phyloP scores from a whole-genome alignment of 2,797 vertebrate species.

The Synaphobranchus kaupii region DNA sequence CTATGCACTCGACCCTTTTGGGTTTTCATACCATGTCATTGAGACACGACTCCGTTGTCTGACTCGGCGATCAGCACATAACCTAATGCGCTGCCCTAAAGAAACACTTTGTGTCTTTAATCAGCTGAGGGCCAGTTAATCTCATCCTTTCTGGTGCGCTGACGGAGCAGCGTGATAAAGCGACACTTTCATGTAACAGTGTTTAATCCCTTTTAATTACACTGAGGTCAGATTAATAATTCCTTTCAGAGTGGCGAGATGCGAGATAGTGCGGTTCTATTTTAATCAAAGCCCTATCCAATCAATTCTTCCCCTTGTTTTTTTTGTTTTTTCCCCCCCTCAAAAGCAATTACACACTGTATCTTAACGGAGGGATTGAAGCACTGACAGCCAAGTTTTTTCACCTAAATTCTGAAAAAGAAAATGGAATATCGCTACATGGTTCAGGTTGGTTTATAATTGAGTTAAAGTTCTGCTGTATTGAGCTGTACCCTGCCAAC shows the following conservation, averaged over 20 bases:
- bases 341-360: slow-evolving; percentile 19
- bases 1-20: neutral
- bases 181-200: neutral
- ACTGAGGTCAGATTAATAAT: slow-evolving; percentile 15
- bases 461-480: neutral
- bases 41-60: neutral
- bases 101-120: neutral
- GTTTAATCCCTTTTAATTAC: slow-evolving; percentile 30
- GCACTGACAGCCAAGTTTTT: neutral
- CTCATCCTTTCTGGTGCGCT: neutral
- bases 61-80: neutral
- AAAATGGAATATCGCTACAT: neutral
- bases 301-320: neutral
- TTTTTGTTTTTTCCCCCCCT: no score
- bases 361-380: neutral
- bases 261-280: neutral
- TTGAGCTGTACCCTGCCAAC: neutral
- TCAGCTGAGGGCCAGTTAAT: neutral
- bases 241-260: neutral
- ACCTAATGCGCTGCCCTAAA: neutral
- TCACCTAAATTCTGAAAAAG: neutral
- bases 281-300: slow-evolving; percentile 20
- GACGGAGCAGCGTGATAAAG: neutral
- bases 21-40: neutral
- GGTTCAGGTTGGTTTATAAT: neutral